Base-by-base conservation (phyloP, 2,888 invertebrate genomes). In the Lycia hirtaria region DNA sequence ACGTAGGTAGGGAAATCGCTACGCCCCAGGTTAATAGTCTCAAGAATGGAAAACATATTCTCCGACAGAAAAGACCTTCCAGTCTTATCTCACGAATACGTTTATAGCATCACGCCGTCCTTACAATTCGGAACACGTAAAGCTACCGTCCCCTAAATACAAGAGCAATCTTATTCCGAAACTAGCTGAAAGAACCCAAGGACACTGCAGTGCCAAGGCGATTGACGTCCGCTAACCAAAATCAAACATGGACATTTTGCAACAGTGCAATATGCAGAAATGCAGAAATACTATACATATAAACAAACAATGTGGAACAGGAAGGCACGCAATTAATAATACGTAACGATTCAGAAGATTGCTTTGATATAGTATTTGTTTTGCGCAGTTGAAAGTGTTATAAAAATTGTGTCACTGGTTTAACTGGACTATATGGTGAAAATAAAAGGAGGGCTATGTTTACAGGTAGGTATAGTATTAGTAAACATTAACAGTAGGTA, bases 141-240 rank as follows among this genome's bases (percentile, higher is more conserved):
- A 45, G 24, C 24, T 14, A 24, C 41, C 41, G 48, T 37, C 48
- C 41, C 20, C 37, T 28, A 56, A 53, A 48, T 28, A 41, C 45
- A 50, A 47, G 32, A 56, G 49, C 45, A 56, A 56, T 49, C 26
- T 30, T 55, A 53, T 22, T 38, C 24, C 55, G 32, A 28, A 56
- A 54, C 41, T 56, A 45, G 47, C 38, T 54, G 19, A 50, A 45
- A 55, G 53, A 45, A 41, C 38, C 50, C 14, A 50, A 45, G 56
- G 53, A 44, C 45, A 54, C 48, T 58, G 53, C 57, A 62, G 55
- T 61, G 59, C 48, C 12, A 45, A 45, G 35, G 33, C 10, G 61
- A 60, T 64, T 57, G 62, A 64, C 62, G 57, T 43, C 56, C 64
- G 37, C 55, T 60, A 62, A 62, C 64, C 62, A 64, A 64, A 64